These are phyloP conservation scores for Megaceryle torquata DNA, from an alignment of 2,113 vertebrate species.

Conservation along the genomic window DNA sequence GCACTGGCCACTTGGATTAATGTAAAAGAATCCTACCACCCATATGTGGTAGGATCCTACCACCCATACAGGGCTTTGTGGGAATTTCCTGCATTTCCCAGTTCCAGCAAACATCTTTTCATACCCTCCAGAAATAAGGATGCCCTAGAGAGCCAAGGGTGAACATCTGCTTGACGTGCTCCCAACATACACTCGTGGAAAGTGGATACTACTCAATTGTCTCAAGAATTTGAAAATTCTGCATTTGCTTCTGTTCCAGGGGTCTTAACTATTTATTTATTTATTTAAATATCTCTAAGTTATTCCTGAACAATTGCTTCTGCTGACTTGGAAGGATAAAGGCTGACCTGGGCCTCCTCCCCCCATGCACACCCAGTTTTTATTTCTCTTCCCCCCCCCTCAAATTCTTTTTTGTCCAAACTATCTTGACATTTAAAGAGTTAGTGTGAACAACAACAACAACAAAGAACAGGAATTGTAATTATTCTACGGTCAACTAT, in stretches of 20 bases:
- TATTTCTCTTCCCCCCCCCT: neutral
- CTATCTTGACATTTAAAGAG: neutral
- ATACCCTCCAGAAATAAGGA: neutral
- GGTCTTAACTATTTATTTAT: neutral
- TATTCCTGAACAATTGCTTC: neutral
- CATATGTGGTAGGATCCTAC: neutral
- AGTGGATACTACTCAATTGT: neutral
- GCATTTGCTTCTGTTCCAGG: neutral
- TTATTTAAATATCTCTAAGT: neutral
- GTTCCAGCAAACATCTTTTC: neutral
- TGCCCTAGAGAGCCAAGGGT: neutral
- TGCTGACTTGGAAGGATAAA: neutral
- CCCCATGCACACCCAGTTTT: neutral
- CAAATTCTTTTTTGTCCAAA: neutral
- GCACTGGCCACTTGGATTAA: too few species aligned
- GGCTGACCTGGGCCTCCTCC: neutral
- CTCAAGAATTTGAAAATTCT: neutral
- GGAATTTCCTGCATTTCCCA: neutral
- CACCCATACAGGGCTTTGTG: neutral
- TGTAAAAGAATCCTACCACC: neutral
- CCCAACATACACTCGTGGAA: neutral
- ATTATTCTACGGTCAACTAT: neutral
- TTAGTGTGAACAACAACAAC: neutral
- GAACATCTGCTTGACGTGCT: accelerated
- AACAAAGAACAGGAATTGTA: neutral